These are phyloP conservation scores for Nothobranchius furzeri DNA, from an alignment of 2,113 vertebrate species.

Conservation along the genomic window DNA sequence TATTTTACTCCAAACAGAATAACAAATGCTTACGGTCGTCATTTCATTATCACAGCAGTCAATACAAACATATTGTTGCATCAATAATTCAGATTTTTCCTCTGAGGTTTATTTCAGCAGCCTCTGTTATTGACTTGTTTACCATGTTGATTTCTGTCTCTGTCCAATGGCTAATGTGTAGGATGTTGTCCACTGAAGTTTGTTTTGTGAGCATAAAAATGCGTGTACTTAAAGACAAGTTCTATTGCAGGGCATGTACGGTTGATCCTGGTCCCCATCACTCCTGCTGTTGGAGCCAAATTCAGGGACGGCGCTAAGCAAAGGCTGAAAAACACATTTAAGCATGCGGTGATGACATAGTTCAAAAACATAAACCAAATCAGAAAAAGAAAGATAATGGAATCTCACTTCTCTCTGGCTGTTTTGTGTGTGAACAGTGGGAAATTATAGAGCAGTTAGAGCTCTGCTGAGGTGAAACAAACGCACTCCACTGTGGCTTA, in stretches of 20 bases:
- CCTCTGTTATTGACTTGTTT: slow-evolving; percentile 46
- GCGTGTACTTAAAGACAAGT: no score
- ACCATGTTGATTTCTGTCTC: slow-evolving; percentile 13
- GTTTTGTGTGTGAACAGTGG: neutral
- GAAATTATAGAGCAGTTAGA: slow-evolving; percentile 25
- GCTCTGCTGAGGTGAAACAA: slow-evolving; percentile 12
- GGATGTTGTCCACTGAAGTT: slow-evolving; percentile 14
- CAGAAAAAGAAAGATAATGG: no score
- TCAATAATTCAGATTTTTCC: neutral
- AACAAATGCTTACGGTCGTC: neutral
- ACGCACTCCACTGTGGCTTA: slow-evolving; percentile 16
- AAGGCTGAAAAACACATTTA: no score
- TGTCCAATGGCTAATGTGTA: slow-evolving; percentile 17
- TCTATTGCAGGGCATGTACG: no score
- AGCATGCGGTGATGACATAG: no score
- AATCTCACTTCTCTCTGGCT: neutral
- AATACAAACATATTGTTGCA: neutral
- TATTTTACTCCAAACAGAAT: neutral
- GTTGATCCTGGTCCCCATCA: slow-evolving; percentile 1
- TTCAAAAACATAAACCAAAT: neutral
- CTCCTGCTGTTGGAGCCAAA: neutral
- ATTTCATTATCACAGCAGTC: neutral
- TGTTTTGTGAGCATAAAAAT: slow-evolving; percentile 2
- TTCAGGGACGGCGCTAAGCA: no score
- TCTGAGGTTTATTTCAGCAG: neutral